Conservation (phyloP, 2,888 invertebrate genomes). For the Lissonota sp. region DNA sequence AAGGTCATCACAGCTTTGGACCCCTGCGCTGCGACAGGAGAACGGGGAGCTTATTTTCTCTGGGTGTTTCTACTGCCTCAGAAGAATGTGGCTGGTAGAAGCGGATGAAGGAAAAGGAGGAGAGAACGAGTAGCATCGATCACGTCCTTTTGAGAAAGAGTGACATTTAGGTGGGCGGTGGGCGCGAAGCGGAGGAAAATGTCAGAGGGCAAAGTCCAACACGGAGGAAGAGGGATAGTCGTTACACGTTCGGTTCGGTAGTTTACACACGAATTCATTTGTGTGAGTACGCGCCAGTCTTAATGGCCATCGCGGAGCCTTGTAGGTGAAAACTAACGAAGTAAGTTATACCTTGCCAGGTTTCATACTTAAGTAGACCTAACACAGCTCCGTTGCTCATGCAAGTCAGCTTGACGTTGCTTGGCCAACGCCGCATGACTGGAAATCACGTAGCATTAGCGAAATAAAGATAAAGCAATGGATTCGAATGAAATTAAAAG, state of each 20-base stretch:
- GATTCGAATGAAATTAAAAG: slow-evolving; percentile 13
- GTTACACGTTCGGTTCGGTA: not conserved
- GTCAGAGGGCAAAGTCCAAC: slow-evolving; percentile 72
- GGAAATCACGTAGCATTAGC: slow-evolving; percentile 6
- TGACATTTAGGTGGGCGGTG: slow-evolving; percentile 79
- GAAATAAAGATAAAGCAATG: slow-evolving; percentile 36
- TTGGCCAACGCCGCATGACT: slow-evolving; percentile 2
- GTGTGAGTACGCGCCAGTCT: slow-evolving; percentile 47
- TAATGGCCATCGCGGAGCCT: slow-evolving; percentile 65
- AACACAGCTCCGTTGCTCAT: slow-evolving; percentile 38
- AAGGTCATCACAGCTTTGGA: too few species aligned
- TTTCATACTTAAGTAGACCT: slow-evolving; percentile 19
- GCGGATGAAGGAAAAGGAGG: slow-evolving; percentile 38
- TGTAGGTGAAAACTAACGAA: slow-evolving; percentile 67
- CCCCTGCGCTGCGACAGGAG: too few species aligned
- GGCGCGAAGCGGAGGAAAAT: slow-evolving; percentile 76
- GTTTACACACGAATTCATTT: slow-evolving; percentile 3
- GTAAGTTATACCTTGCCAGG: slow-evolving; percentile 64
- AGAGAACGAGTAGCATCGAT: slow-evolving; percentile 74
- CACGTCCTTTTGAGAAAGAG: slow-evolving; percentile 75
- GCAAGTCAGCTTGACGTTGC: slow-evolving; percentile 51
- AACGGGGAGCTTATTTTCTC: not conserved
- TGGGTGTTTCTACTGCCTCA: not conserved
- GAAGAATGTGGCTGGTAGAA: not conserved
- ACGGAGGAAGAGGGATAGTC: slow-evolving; percentile 53